Evolutionary conservation across 2,113 vertebrate genomes (phyloP), one percentile per base, ranked within the genome.

Genomic region (Toxostoma redivivum): DNA sequence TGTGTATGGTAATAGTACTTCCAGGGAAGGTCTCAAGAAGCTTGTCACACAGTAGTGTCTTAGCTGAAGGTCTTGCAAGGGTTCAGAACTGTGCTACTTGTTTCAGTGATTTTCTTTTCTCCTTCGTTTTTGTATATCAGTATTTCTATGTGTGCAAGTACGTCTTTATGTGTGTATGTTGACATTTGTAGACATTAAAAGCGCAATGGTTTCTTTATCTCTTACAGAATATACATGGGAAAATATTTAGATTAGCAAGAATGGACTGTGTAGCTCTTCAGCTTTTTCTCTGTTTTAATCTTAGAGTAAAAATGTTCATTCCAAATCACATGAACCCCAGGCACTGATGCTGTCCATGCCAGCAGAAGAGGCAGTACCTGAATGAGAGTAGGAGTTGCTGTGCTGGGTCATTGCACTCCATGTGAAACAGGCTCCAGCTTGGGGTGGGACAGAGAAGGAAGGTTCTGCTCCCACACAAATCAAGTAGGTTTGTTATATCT

Each of bases 271-370:
- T 35, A 69, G 44, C 45, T 47, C 44, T 77, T 64, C 27, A 38
- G 0, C 40, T 87, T 88, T 48, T 77, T 37, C 57, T 53, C 28
- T 61, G 24, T 45, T 65, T 90, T 38, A 57, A 38, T 82, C 42
- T 70, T 38, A 28, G 1, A 31, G 21, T 42, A 64, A 51, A 78
- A 76, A 50, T 10, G 9, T 54, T 61, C 1, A 4, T 84, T 81
- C 28, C 84, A 61, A 73, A 48, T 51, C 2, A 0, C 0, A 0
- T n/a, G 67, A 80, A 20, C 12, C 31, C 33, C 51, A 37, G 31
- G 65, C n/a, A 17, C 10, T 37, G 82, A 4, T 38, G 60, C 70
- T 80, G 51, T 44, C 72, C 15, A 0, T 44, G 45, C 15, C 79
- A 28, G 72, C 47, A 37, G 69, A 70, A 61, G 61, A 67, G 80